These are phyloP conservation scores for Spisula solida DNA, from an alignment of 2,888 invertebrate species.

Conservation along the genomic window DNA sequence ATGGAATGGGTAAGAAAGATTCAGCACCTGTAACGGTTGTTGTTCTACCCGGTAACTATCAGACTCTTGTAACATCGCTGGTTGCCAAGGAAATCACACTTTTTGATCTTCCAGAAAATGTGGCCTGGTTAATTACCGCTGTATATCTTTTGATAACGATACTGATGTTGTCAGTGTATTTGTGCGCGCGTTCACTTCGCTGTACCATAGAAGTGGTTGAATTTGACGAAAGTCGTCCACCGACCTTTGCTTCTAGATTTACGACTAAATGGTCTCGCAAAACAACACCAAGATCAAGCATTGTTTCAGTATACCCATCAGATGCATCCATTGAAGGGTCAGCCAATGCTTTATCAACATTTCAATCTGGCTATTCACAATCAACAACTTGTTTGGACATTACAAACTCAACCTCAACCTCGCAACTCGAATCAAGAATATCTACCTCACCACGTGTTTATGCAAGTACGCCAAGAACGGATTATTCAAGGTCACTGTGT, in stretches of 20 bases:
- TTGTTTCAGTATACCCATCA: slow-evolving; percentile 19
- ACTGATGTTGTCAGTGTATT: slow-evolving; percentile 28
- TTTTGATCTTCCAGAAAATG: slow-evolving; percentile 54
- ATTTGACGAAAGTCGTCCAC: neutral
- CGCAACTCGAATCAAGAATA: neutral
- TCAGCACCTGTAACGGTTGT: slow-evolving; percentile 55
- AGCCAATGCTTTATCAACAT: neutral
- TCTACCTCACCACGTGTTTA: neutral
- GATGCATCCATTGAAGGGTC: neutral
- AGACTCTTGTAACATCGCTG: slow-evolving; percentile 38
- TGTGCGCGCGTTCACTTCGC: slow-evolving; percentile 26
- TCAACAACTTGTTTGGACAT: neutral
- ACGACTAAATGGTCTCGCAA: neutral
- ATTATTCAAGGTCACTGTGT: neutral
- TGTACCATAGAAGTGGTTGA: slow-evolving; percentile 28
- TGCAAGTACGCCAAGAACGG: neutral
- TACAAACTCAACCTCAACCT: neutral
- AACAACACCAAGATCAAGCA: neutral
- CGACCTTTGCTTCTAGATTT: neutral
- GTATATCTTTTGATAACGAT: slow-evolving; percentile 36
- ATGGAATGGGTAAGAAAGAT: slow-evolving; percentile 38
- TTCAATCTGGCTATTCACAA: neutral
- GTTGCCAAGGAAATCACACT: slow-evolving; percentile 33
- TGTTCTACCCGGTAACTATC: slow-evolving; percentile 46
- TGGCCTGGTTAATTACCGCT: slow-evolving; percentile 53